Evolutionary conservation across 1,140 invertebrate genomes (phyloP), one percentile per base, ranked within the genome.

Genomic region (Rhagoletis zephyria): DNA sequence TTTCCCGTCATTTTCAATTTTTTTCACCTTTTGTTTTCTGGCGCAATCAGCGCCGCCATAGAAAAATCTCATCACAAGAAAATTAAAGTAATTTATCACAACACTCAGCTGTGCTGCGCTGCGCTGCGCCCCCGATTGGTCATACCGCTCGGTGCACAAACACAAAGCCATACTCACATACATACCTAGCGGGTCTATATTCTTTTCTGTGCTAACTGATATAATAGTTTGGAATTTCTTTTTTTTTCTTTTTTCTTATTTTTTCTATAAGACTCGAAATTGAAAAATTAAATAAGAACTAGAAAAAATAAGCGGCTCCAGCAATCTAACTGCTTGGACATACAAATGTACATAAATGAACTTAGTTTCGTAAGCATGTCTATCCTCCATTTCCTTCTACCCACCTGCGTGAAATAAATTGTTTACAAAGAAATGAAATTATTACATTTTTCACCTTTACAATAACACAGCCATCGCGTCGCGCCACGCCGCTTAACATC

Each of bases 1-100:
- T 81, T 81, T 81, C 45, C 16, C 30, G 30, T 9, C 45, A 81
- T 51, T 81, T 81, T 81, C 74, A 74, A 74, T 48, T 81, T 56
- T 81, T 16, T 48, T 7, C 51, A 51, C n/a, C 51, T 56, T 19
- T 77, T 77, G 70, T 77, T 81, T 30, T 56, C 48, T 30, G 16
- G 16, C n/a, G 74, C 74, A 81, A 81, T 81, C 74, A 81, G 74
- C 19, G 74, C 74, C 74, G 74, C 74, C 48, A 59, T 51, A 51
- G 74, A 81, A 81, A 81, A 81, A 81, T 81, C 74, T 81, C 74
- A 81, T 81, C 74, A 81, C 74, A 81, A 81, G 51, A 81, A 81
- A 81, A 81, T 81, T 81, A 81, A 81, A 81, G 74, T 81, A 81
- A 81, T 81, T 81, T 81, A 81, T 81, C 74, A 81, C 74, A 81